Base-by-base conservation (phyloP, 2,797 vertebrate genomes). In the Alosa sapidissima region DNA sequence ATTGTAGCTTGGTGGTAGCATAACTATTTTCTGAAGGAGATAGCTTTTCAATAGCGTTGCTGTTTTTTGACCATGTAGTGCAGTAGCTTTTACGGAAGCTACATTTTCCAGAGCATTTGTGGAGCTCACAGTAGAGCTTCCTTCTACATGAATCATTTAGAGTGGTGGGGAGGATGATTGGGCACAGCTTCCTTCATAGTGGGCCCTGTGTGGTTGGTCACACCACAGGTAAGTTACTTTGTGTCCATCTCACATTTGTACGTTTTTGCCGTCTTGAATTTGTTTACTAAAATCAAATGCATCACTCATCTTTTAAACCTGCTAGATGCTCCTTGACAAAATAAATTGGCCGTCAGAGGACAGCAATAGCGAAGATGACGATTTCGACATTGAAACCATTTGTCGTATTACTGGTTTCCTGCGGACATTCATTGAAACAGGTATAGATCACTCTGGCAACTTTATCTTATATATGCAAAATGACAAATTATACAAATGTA, bases 91-190 rank as follows among this genome's bases (percentile, higher is more conserved):
- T n/a, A n/a, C n/a, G n/a, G n/a, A n/a, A n/a, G n/a, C n/a, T n/a
- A n/a, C n/a, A n/a, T n/a, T n/a, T n/a, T n/a, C n/a, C n/a, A n/a
- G n/a, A n/a, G n/a, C n/a, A n/a, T n/a, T n/a, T n/a, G n/a, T n/a
- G n/a, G n/a, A n/a, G n/a, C n/a, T n/a, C n/a, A n/a, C n/a, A n/a
- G n/a, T n/a, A n/a, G n/a, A n/a, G n/a, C n/a, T n/a, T n/a, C n/a
- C n/a, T n/a, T n/a, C n/a, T n/a, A n/a, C n/a, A n/a, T n/a, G n/a
- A 41, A 41, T 41, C 3, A 3, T 83, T 83, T 81, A 24, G 52
- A 48, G 85, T 86, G 68, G 85, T 81, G 72, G 85, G 85, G 8
- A 83, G 48, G 65, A 83, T 83, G 81, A 75, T 86, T 60, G 85
- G 47, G 58, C 85, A 86, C 65, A 83, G 28, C 65, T 86, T 83